Percentiles rank a stretch among this genome's conserved stretches.
Conservation (phyloP, 2,797 vertebrate genomes). For the Argyrosomus regius region DNA sequence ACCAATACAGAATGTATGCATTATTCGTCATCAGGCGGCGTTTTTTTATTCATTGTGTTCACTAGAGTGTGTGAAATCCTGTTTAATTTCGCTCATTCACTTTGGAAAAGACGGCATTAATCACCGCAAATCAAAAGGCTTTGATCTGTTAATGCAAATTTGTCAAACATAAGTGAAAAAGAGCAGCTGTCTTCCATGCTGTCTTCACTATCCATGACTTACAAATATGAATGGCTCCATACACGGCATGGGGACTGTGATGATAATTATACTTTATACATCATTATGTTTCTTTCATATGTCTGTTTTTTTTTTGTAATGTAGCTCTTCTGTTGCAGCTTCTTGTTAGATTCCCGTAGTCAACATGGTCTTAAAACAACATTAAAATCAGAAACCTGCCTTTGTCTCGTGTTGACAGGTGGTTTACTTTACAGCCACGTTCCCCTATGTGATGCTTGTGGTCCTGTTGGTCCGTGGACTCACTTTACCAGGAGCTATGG, state of each 20-base stretch:
- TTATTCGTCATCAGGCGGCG: too few relatives aligned
- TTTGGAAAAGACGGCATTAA: too few relatives aligned
- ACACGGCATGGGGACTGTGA: neutral
- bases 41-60: too few relatives aligned
- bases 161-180: too few relatives aligned
- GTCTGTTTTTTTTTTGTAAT: neutral
- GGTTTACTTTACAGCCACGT: constrained; percentile 93
- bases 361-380: neutral
- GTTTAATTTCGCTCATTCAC: too few relatives aligned
- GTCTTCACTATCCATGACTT: too few relatives aligned
- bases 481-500: constrained; percentile 88
- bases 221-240: neutral
- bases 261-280: neutral
- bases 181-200: too few relatives aligned
- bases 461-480: constrained; percentile 91
- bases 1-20: too few relatives aligned
- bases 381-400: neutral
- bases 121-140: too few relatives aligned
- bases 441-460: constrained; percentile 92
- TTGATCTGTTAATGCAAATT: too few relatives aligned
- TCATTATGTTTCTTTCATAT: neutral
- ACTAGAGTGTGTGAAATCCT: too few relatives aligned
- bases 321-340: neutral
- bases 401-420: constrained; percentile 66
- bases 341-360: neutral